Evolutionary conservation across 2,888 invertebrate species (phyloP), one percentile per base, ranked within the genome.

Genomic region (Parnassius glacialis): DNA sequence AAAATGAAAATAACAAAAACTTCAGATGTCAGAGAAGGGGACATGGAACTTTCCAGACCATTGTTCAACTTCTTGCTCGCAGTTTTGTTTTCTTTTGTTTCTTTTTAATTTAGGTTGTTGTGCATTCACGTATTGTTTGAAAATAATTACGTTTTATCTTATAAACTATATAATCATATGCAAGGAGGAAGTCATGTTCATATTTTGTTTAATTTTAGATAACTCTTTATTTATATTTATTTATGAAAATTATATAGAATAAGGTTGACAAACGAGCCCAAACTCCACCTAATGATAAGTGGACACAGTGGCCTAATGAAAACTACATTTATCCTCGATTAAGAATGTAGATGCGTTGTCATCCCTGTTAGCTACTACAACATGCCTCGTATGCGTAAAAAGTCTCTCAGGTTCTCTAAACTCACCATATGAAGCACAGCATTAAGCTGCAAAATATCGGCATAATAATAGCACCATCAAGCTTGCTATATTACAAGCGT

Each of bases 1-100:
- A 61, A 56, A 20, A 56, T 61, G 50, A 52, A 52, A 61, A 56
- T 51, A 51, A 52, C 10, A 45, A 42, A 44, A 56, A 56, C 56
- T 51, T 61, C 56, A 47, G 55, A 61, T 61, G 59, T 63, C 55
- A 55, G 50, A 52, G 52, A 45, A 57, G 44, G 51, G 45, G 53
- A 55, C 59, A 52, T 47, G 51, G 59, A 59, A 79, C 80, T 81
- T 80, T 80, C 78, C 77, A 76, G 71, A 65, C 69, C 73, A 80
- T 82, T 83, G 62, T 63, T 63, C 62, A 59, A 55, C 62, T 58
- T 57, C 57, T 58, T 62, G 54, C 62, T 47, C 51, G 45, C 41
- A 59, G 62, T 63, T 63, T 59, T 63, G 59, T 63, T 51, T 59
- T 55, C 62, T 63, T 63, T 63, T 63, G 62, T 63, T 63, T 55